Conservation (phyloP, 2,888 invertebrate genomes). For the Nebria salina region DNA sequence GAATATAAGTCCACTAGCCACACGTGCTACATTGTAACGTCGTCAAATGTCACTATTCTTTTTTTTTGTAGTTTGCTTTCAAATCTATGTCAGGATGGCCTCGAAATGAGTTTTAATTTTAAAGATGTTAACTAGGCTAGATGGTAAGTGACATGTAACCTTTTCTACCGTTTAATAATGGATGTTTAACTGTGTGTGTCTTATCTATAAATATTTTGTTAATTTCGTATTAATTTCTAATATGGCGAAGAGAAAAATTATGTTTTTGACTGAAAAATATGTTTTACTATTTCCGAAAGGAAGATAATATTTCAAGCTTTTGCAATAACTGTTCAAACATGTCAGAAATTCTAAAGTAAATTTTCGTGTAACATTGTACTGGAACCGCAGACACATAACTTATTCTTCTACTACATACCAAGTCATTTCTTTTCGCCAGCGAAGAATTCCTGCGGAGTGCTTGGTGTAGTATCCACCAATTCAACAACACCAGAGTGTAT, state of each 20-base stretch:
- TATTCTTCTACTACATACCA: background rate
- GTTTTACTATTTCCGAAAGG: too few species aligned
- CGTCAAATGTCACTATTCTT: background rate
- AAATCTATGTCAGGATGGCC: background rate
- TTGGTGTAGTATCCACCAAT: background rate
- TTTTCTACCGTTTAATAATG: background rate
- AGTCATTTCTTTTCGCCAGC: background rate
- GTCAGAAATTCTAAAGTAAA: background rate
- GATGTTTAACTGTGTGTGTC: too few species aligned
- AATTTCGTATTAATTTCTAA: too few species aligned
- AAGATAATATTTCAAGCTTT: background rate
- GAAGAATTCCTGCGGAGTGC: background rate
- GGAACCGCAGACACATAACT: constrained; percentile 21
- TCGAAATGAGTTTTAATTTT: background rate
- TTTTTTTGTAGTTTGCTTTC: background rate
- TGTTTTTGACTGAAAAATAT: too few species aligned
- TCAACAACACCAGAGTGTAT: too few species aligned
- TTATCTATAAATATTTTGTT: too few species aligned
- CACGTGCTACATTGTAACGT: background rate
- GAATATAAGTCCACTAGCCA: background rate
- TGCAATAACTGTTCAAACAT: background rate
- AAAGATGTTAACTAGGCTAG: background rate
- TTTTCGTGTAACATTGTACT: constrained; percentile 4
- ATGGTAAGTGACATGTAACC: background rate
- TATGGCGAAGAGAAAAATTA: too few species aligned